phyloP scores from a whole-genome alignment of 2,113 vertebrate genomes.

The Limnothrissa miodon region DNA sequence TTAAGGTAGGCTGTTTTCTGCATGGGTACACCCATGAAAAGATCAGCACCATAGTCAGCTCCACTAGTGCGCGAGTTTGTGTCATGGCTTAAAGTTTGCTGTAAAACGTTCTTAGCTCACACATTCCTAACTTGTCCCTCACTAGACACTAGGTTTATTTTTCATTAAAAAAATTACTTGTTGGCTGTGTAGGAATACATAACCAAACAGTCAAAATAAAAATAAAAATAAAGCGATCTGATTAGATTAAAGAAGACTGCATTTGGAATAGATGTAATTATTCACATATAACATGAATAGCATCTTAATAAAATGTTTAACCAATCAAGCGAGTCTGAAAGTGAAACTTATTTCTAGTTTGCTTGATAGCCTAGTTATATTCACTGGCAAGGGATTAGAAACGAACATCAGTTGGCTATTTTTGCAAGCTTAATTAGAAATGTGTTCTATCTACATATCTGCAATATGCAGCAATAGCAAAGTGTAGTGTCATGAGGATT shows the following conservation, averaged over 20 bases:
- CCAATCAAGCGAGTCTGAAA: neutral
- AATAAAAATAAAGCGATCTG: neutral
- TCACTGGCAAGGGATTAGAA: neutral
- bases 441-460: neutral
- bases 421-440: neutral
- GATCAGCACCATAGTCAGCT: constrained; percentile 36
- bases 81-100: no score
- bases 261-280: neutral
- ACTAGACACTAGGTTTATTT: neutral
- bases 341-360: neutral
- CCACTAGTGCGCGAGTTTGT: no score
- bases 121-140: no score
- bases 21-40: neutral
- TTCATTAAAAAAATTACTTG: neutral
- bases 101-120: no score
- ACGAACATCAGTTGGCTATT: neutral
- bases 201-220: neutral
- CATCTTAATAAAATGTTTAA: neutral
- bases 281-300: neutral
- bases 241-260: neutral
- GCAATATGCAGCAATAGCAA: neutral
- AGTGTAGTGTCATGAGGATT: neutral
- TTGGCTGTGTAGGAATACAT: no score
- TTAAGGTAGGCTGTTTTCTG: neutral
- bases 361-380: neutral